A percentile compares a stretch with the other conserved stretches of the same genome.
Conservation (phyloP, 2,113 vertebrate species). For the Nannobrachium achirus region DNA sequence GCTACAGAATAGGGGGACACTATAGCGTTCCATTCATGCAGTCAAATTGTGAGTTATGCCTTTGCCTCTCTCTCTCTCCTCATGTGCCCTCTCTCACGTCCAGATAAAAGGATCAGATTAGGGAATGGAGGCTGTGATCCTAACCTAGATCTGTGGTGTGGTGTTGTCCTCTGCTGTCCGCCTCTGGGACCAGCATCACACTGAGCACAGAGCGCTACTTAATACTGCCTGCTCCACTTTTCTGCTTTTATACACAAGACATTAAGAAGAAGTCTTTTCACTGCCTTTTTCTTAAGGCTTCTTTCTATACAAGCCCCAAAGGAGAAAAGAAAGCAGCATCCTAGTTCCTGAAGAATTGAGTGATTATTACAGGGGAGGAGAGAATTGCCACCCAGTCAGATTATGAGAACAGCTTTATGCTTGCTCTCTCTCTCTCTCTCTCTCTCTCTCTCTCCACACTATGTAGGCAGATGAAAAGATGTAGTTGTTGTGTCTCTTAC, state of each 20-base stretch:
- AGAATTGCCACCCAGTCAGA: conserved; percentile 42
- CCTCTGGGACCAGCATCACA: conserved; percentile 5
- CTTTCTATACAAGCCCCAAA: conserved; percentile 11
- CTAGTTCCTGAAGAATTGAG: conserved; percentile 53
- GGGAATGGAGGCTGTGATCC: background rate
- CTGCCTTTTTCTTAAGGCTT: conserved; percentile 10
- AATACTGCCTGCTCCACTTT: background rate
- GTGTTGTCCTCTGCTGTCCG: background rate
- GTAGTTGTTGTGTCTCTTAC: no score
- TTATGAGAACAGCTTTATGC: conserved; percentile 53
- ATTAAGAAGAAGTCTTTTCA: background rate
- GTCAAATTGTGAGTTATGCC: conserved; percentile 44
- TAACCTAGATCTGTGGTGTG: conserved; percentile 2
- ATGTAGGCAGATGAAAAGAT: no score
- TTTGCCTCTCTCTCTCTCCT: conserved; percentile 18
- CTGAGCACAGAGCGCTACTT: background rate
- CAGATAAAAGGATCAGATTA: conserved; percentile 26
- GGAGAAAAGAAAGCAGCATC: conserved; percentile 50
- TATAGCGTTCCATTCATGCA: no score
- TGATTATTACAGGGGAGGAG: conserved; percentile 30
- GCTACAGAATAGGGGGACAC: no score
- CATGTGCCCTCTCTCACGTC: conserved; percentile 1
- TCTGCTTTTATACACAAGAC: background rate
- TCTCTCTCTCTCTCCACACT: conserved; percentile 6
- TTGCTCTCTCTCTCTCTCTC: conserved; percentile 24